These are phyloP conservation scores for Noctua comes DNA, from an alignment of 2,888 invertebrate genomes.

Conservation along the genomic window DNA sequence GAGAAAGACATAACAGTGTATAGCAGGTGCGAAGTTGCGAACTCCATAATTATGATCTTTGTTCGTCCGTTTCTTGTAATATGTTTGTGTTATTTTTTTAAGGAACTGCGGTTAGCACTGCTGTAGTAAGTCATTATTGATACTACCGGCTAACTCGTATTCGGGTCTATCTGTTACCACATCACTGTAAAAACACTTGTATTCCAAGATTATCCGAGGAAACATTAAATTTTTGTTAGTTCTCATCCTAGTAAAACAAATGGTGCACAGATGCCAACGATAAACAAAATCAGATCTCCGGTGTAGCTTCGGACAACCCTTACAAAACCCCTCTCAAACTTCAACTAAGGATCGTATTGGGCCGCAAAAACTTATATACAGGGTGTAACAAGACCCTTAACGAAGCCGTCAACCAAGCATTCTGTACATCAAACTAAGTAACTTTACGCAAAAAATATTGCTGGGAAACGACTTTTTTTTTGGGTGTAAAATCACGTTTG, in stretches of 20 bases:
- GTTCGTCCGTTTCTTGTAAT: background rate
- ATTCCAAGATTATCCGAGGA: background rate
- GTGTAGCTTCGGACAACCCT: background rate
- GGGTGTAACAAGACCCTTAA: too few species aligned
- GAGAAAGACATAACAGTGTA: background rate
- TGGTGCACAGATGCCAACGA: background rate
- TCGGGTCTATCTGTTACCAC: background rate
- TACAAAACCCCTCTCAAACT: background rate
- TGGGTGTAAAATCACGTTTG: too few species aligned
- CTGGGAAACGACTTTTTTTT: too few species aligned
- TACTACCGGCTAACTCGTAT: background rate
- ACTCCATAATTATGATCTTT: background rate
- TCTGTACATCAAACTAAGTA: too few species aligned
- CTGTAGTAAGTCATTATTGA: background rate
- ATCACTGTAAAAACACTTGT: background rate
- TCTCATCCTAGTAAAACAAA: background rate
- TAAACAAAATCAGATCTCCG: background rate
- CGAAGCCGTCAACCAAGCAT: too few species aligned
- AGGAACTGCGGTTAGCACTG: background rate
- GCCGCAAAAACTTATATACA: background rate
- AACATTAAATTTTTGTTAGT: background rate
- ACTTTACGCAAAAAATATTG: too few species aligned
- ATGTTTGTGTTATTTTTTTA: background rate
- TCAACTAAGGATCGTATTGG: background rate
- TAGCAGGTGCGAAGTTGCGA: background rate